These are phyloP conservation scores for Semotilus atromaculatus DNA, from an alignment of 2,797 vertebrate species.

Conservation along the genomic window DNA sequence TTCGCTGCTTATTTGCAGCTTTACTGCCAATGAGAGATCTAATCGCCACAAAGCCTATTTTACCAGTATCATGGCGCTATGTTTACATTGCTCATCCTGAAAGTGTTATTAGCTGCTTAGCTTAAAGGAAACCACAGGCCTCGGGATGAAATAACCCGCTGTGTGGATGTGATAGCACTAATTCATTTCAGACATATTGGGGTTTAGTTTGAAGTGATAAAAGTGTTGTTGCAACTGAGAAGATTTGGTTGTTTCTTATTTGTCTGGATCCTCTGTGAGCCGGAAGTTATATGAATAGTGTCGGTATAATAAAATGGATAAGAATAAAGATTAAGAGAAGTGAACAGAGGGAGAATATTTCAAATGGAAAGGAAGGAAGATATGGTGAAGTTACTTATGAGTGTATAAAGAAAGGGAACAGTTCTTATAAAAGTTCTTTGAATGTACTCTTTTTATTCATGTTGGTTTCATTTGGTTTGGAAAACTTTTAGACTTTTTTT, in stretches of 20 bases:
- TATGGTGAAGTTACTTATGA: neutral
- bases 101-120: slow-evolving; percentile 63
- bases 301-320: slow-evolving; percentile 25
- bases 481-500: neutral
- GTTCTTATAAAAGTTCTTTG: neutral
- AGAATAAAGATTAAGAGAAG: slow-evolving; percentile 39
- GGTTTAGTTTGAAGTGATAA: slow-evolving; percentile 62
- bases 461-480: neutral
- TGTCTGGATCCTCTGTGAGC: slow-evolving; percentile 33
- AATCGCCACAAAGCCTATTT: slow-evolving; percentile 76
- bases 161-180: slow-evolving; percentile 53
- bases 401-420: neutral
- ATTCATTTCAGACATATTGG: slow-evolving; percentile 59
- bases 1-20: slow-evolving; percentile 77
- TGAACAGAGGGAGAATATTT: slow-evolving; percentile 51
- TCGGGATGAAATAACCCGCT: slow-evolving; percentile 46
- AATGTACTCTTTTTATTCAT: neutral
- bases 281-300: slow-evolving; percentile 13
- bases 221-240: slow-evolving; percentile 39
- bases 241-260: slow-evolving; percentile 47
- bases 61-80: slow-evolving; percentile 70
- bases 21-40: slow-evolving; percentile 80
- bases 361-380: slow-evolving; percentile 20
- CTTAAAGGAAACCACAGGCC: slow-evolving; percentile 46
- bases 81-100: slow-evolving; percentile 71